These are phyloP conservation scores for Lochmaea crataegi DNA, from an alignment of 2,888 invertebrate genomes.

Conservation along the genomic window DNA sequence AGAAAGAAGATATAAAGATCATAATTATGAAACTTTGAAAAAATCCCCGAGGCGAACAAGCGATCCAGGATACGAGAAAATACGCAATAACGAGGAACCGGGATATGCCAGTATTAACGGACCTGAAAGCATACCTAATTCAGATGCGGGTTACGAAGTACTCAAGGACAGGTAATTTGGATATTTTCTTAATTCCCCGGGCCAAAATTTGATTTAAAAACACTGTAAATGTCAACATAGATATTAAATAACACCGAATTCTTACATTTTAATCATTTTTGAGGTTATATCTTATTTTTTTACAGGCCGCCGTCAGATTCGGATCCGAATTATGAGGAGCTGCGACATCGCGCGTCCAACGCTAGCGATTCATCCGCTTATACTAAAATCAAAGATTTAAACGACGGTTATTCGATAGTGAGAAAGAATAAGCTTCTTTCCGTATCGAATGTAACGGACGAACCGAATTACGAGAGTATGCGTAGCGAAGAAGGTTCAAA, in stretches of 20 bases:
- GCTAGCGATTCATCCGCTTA: slow-evolving; percentile 59
- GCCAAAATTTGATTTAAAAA: no score
- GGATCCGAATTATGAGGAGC: slow-evolving; percentile 85
- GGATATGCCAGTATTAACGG: slow-evolving; percentile 67
- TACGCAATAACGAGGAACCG: slow-evolving; percentile 55
- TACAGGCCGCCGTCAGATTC: slow-evolving; percentile 64
- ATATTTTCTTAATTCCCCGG: no score
- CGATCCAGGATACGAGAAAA: slow-evolving; percentile 61
- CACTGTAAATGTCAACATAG: not conserved
- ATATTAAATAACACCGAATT: no score
- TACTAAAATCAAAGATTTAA: slow-evolving; percentile 55
- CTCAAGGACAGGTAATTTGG: slow-evolving; percentile 63
- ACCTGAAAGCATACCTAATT: slow-evolving; percentile 70
- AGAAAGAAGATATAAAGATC: slow-evolving; percentile 58
- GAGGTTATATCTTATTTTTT: not conserved
- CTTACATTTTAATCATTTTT: not conserved
- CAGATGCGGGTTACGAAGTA: slow-evolving; percentile 80
- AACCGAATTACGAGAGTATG: slow-evolving; percentile 56
- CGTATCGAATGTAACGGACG: slow-evolving; percentile 58
- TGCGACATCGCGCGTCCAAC: slow-evolving; percentile 68
- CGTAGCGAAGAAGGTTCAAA: slow-evolving; percentile 53
- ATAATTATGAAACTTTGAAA: slow-evolving; percentile 74
- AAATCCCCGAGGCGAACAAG: slow-evolving; percentile 57
- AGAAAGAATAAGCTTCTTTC: slow-evolving; percentile 62
- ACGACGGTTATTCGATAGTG: slow-evolving; percentile 69